Percentiles rank a stretch among this genome's conserved stretches.
Conservation (phyloP, 2,888 invertebrate genomes). For the Eutolmus rufibarbis region DNA sequence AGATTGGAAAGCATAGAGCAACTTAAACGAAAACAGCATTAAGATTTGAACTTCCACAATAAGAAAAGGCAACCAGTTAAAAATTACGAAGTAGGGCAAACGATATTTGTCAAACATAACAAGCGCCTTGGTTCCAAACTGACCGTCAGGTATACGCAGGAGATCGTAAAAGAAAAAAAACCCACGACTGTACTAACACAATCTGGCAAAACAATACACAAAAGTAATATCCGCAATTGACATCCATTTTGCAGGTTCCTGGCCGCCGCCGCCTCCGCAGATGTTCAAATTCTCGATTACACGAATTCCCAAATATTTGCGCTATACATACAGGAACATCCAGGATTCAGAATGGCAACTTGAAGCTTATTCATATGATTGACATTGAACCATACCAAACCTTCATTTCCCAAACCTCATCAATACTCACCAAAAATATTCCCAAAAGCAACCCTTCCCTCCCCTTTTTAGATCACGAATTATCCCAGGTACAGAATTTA, state of each 20-base stretch:
- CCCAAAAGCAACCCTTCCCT: neutral
- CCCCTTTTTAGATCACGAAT: neutral
- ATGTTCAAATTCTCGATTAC: conserved; percentile 41
- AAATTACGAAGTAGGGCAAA: conserved; percentile 46
- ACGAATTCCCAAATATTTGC: conserved; percentile 42
- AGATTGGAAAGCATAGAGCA: conserved; percentile 27
- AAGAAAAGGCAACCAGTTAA: conserved; percentile 45
- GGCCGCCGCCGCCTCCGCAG: neutral
- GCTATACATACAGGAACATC: conserved; percentile 36
- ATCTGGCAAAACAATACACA: neutral
- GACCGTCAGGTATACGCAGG: neutral
- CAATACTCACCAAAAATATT: neutral
- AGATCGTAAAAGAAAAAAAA: neutral
- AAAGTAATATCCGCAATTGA: neutral
- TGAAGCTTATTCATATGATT: conserved; percentile 44
- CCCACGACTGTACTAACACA: neutral
- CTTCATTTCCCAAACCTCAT: neutral
- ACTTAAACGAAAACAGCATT: conserved; percentile 38
- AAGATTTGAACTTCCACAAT: conserved; percentile 39
- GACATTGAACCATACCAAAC: conserved; percentile 34
- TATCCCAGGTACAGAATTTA: neutral
- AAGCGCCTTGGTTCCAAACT: conserved; percentile 4
- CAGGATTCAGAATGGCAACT: conserved; percentile 38
- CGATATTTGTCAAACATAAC: neutral
- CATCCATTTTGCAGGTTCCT: conserved; percentile 4